A percentile compares a stretch with the other conserved stretches of the same genome.
phyloP scores from a whole-genome alignment of 2,113 vertebrate species.

The Himantopus leucocephalus region DNA sequence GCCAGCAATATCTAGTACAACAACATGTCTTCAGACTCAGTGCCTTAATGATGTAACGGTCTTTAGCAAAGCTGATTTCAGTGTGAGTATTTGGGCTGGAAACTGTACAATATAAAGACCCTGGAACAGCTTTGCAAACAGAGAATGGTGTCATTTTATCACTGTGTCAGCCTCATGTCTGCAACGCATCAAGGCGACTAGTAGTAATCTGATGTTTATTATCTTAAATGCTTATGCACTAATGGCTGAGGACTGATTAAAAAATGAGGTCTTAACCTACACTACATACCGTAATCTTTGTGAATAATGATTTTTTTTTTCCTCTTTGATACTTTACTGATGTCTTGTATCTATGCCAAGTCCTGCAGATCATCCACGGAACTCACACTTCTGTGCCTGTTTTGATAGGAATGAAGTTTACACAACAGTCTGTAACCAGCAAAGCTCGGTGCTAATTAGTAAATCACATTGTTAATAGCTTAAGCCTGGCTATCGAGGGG shows the following conservation, averaged over 20 bases:
- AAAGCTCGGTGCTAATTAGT: not conserved
- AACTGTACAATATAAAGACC: not conserved
- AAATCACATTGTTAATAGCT: not conserved
- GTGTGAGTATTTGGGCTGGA: not conserved
- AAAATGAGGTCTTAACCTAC: conserved; percentile 29
- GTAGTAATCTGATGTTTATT: not conserved
- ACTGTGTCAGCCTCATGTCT: not conserved
- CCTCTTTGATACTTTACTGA: not conserved
- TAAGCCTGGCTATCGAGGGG: not conserved
- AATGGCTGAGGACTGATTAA: not conserved
- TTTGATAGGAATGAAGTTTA: conserved; percentile 12
- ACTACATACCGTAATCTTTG: not conserved
- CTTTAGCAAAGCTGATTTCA: not conserved
- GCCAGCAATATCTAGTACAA: not conserved
- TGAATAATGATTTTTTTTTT: not conserved
- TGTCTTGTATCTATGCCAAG: not conserved
- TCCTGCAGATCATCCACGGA: not conserved
- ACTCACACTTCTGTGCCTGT: not conserved
- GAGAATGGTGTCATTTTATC: not conserved
- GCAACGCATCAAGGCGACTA: not conserved
- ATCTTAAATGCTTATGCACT: not conserved
- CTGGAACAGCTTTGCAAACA: not conserved
- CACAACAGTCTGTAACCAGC: not conserved
- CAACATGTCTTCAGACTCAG: not conserved
- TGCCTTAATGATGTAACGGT: not conserved